phyloP scores from a whole-genome alignment of 2,888 invertebrate genomes.

The Pammene aurita region DNA sequence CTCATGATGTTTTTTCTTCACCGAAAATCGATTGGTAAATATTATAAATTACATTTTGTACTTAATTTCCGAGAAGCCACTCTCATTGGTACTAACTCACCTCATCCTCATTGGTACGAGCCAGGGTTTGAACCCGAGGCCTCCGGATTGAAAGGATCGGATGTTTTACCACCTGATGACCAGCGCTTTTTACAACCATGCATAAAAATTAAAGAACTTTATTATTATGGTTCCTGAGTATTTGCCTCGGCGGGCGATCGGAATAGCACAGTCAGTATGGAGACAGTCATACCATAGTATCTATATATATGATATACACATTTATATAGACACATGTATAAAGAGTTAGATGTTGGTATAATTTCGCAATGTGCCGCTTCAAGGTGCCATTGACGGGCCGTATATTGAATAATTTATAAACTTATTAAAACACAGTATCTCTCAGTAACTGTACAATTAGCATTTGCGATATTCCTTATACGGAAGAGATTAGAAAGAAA shows the following conservation, averaged over 20 bases:
- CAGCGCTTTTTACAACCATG: no score
- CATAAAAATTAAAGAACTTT: no score
- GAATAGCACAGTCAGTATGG: not conserved
- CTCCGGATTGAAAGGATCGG: no score
- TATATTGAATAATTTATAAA: slow-evolving; percentile 63
- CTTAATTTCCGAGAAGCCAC: no score
- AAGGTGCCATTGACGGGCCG: slow-evolving; percentile 46
- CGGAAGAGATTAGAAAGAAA: not conserved
- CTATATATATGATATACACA: no score
- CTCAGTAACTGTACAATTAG: slow-evolving; percentile 34
- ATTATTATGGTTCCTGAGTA: not conserved
- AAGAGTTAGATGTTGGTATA: slow-evolving; percentile 46
- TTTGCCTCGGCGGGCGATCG: not conserved
- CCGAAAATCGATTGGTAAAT: no score
- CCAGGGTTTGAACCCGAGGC: no score
- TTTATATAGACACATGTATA: slow-evolving; percentile 40
- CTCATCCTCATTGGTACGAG: no score
- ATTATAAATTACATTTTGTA: no score
- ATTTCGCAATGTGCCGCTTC: slow-evolving; percentile 53
- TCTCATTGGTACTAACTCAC: no score
- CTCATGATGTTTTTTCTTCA: no score
- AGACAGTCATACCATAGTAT: slow-evolving; percentile 44
- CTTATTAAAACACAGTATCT: slow-evolving; percentile 47
- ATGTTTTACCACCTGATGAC: no score
- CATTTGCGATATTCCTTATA: slow-evolving; percentile 2